Evolutionary conservation across 64 coral and sea anemone species (phyloP).

Genomic region (Dendronephthya gigantea): DNA sequence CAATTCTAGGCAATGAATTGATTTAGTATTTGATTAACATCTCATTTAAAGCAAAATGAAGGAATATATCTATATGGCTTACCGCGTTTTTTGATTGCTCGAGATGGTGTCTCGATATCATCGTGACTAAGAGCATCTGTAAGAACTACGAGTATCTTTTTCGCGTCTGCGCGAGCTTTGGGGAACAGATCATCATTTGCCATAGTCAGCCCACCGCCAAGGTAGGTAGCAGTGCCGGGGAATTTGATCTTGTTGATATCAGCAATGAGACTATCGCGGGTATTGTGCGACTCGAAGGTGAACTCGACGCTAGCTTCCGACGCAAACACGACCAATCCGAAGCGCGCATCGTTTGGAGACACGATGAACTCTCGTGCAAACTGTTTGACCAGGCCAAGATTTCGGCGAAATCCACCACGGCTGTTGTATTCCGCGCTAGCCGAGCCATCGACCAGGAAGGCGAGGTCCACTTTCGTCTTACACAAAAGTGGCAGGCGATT

Average conservation of each 20-base stretch:
- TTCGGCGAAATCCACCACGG: background rate
- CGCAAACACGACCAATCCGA: background rate
- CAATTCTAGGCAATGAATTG: too few relatives aligned
- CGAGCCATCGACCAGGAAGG: background rate
- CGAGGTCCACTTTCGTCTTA: background rate
- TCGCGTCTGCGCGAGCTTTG: background rate
- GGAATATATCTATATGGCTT: too few relatives aligned
- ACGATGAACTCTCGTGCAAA: background rate
- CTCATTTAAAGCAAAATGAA: too few relatives aligned
- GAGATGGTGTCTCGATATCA: background rate
- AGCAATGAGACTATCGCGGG: background rate
- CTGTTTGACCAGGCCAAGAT: background rate
- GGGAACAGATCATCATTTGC: background rate
- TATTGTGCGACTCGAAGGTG: background rate
- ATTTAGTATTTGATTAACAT: too few relatives aligned
- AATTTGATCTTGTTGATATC: background rate
- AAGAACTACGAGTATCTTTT: background rate
- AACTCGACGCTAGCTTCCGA: background rate
- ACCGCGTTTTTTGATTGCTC: background rate
- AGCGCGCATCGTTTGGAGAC: background rate
- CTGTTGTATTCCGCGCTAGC: background rate
- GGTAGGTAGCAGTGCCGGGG: background rate
- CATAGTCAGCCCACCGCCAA: background rate
- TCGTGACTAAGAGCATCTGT: background rate
- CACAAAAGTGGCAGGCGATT: background rate